Evolutionary conservation across 2,113 vertebrate genomes (phyloP).

Genomic region (Barbus barbus): DNA sequence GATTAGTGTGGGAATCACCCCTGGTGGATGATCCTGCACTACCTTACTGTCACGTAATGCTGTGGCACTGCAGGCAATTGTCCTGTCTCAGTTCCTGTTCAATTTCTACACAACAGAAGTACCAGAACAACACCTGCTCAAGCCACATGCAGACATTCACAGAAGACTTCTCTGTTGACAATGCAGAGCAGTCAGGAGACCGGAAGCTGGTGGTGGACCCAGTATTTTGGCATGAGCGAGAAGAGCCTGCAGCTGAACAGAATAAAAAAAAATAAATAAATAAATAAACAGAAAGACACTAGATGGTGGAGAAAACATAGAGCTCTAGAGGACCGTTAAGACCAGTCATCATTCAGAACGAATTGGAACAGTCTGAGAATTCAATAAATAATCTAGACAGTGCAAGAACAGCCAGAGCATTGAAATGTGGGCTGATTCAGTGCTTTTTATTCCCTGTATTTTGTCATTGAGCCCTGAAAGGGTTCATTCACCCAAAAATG

Average conservation of each 20-base stretch:
- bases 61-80: no score
- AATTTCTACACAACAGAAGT: no score
- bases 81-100: no score
- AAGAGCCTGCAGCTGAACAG: neutral
- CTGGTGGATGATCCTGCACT: no score
- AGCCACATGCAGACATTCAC: constrained; percentile 4
- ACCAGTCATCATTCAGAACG: neutral
- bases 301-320: neutral
- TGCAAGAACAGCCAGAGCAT: neutral
- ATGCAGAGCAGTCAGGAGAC: neutral
- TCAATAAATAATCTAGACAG: constrained; percentile 4
- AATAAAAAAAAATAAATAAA: neutral
- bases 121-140: neutral
- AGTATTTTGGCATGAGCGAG: neutral
- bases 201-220: neutral
- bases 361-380: neutral
- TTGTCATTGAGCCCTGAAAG: neutral
- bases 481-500: neutral
- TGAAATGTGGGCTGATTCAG: neutral
- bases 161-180: neutral
- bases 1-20: no score
- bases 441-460: neutral
- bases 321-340: neutral
- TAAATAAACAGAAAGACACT: neutral
- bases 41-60: no score